Conservation (phyloP, 2,113 vertebrate genomes). For the Trichomycterus rosablanca region DNA sequence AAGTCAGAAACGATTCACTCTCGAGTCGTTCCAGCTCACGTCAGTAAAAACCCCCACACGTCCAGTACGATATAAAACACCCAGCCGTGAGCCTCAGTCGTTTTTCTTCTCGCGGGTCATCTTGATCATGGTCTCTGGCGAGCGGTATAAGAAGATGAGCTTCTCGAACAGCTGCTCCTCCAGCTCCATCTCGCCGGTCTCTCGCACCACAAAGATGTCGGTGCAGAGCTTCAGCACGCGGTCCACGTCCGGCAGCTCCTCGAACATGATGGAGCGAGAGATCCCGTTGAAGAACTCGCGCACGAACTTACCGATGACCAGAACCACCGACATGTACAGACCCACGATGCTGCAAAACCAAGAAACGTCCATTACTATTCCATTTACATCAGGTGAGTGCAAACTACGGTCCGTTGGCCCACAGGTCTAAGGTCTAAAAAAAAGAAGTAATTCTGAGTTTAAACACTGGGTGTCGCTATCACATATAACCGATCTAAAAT, state of each 20-base stretch:
- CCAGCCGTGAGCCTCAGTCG: slow-evolving; percentile 37
- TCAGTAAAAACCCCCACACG: too few species aligned
- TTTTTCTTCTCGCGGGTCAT: slow-evolving; percentile 64
- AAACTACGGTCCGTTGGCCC: too few species aligned
- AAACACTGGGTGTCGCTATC: too few species aligned
- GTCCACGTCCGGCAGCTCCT: slow-evolving; percentile 73
- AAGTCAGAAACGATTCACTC: too few species aligned
- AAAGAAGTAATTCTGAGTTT: too few species aligned
- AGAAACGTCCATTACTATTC: too few species aligned
- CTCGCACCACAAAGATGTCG: slow-evolving; percentile 66
- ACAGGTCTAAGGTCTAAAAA: too few species aligned
- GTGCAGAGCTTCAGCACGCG: slow-evolving; percentile 68
- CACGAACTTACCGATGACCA: slow-evolving; percentile 75
- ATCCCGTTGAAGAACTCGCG: slow-evolving; percentile 73
- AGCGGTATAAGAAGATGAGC: slow-evolving; percentile 66
- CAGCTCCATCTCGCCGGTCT: slow-evolving; percentile 72
- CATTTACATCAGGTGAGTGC: too few species aligned
- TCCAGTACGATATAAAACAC: background rate
- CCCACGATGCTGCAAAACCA: slow-evolving; percentile 60
- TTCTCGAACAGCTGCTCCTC: slow-evolving; percentile 74
- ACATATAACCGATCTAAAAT: too few species aligned
- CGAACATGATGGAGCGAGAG: slow-evolving; percentile 73
- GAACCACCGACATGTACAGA: slow-evolving; percentile 72
- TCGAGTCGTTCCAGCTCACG: too few species aligned
- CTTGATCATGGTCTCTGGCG: slow-evolving; percentile 67